Conservation (phyloP, 2,797 vertebrate species). For the Coracias cyanogaster region DNA sequence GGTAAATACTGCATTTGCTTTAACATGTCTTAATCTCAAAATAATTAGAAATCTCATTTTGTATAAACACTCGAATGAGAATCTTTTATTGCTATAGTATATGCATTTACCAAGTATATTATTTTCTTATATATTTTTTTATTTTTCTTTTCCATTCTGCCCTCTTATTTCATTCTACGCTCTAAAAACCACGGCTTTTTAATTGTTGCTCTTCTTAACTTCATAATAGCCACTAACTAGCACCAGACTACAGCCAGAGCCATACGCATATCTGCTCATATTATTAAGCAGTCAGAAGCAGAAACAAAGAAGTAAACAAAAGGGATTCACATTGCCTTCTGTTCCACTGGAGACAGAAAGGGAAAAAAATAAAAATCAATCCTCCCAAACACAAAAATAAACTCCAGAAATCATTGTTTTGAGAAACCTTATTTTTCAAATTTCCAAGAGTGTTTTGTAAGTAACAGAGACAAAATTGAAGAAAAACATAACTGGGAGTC, state of each 20-base stretch:
- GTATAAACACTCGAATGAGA: not conserved
- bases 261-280: not conserved
- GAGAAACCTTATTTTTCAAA: not conserved
- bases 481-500: not conserved
- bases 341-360: not conserved
- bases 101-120: not conserved
- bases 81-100: not conserved
- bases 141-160: not conserved
- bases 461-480: not conserved
- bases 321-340: slow-evolving; percentile 44
- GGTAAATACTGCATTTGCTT: not conserved
- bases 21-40: not conserved
- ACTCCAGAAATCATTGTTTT: not conserved
- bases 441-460: not conserved
- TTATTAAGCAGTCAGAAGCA: slow-evolving; percentile 48
- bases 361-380: not conserved
- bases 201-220: not conserved
- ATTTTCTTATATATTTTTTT: not conserved
- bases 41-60: slow-evolving; percentile 9
- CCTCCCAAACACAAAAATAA: slow-evolving; percentile 23
- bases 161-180: not conserved
- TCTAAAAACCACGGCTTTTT: not conserved
- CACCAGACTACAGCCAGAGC: not conserved
- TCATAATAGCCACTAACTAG: not conserved
- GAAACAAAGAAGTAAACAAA: slow-evolving; percentile 68